Evolutionary conservation across 2,113 vertebrate species (phyloP), one percentile per base, ranked within the genome.

Genomic region (Pogonocichla stellata): DNA sequence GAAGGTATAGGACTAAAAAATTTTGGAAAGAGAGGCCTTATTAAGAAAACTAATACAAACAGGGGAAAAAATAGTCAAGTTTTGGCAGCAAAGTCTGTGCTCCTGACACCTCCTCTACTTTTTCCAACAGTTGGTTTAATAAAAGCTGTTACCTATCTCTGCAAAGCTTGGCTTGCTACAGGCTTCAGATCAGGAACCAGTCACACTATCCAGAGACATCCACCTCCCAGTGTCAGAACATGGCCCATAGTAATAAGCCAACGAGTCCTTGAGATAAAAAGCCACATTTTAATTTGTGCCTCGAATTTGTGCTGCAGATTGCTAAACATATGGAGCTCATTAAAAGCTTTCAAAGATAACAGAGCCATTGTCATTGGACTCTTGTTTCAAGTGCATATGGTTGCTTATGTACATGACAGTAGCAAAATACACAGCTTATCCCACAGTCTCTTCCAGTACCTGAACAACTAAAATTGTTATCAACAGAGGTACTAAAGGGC

Each of bases 301-400:
- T 94, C 0, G 0, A 86, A 94, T 95, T 86, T 93, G 38, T 92
- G 79, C 81, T 91, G 88, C 94, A 97, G 94, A 97, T 95, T 97
- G 94, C 40, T 83, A 95, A 93, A 85, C 94, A 96, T 96, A 96
- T 94, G 94, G 94, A 93, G 93, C 87, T 96, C 94, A 95, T 96
- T 97, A 97, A 93, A 96, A 54, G 54, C 79, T 90, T 96, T 95
- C 92, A 94, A 95, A 96, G 94, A 97, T 90, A 96, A 95, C 90
- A 83, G 81, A 91, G 33, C 90, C 94, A 96, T 95, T 97, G 96
- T 97, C 93, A 96, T 96, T 96, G 94, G 93, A 94, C 74, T 95
- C 90, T 78, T 88, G 66, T 83, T 94, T 94, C 93, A 96, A 97
- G 94, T 97, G 79, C 94, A 93, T 92, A 93, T 94, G 85, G 58